phyloP scores from a whole-genome alignment of 2,888 invertebrate species.

The Stenchaetothrips biformis region DNA sequence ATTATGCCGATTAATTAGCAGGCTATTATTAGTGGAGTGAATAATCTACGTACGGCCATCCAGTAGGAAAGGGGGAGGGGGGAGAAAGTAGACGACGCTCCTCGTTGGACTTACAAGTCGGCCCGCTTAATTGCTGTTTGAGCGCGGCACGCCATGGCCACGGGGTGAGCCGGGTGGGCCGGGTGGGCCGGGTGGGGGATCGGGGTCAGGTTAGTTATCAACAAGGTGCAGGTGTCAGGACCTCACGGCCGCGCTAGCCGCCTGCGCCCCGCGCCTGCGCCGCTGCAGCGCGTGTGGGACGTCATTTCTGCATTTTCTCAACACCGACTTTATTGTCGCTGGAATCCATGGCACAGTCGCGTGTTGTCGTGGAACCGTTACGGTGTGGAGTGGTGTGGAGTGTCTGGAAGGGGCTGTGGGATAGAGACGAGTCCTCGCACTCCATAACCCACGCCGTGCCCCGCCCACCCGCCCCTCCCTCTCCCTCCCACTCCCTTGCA shows the following conservation, averaged over 20 bases:
- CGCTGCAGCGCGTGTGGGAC: neutral
- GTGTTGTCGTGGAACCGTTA: no score
- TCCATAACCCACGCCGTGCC: neutral
- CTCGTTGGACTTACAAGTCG: conserved; percentile 15
- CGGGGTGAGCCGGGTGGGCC: neutral
- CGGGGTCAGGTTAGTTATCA: neutral
- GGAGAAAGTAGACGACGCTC: neutral
- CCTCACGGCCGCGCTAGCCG: neutral
- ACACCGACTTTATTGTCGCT: no score
- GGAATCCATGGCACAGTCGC: no score
- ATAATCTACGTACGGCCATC: no score
- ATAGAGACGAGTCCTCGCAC: neutral
- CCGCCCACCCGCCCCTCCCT: neutral
- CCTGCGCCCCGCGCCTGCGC: neutral
- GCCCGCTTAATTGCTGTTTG: conserved; percentile 9
- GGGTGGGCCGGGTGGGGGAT: neutral
- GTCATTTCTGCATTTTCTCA: neutral
- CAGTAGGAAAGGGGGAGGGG: neutral
- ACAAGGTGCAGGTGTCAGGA: neutral
- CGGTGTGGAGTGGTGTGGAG: no score
- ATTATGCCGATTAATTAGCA: no score
- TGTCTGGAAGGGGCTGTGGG: no score
- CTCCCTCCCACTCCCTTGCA: neutral
- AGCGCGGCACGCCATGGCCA: neutral
- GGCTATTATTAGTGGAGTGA: no score